Base-by-base conservation (phyloP, 2,113 vertebrate genomes). In the Melanerpes aurifrons region DNA sequence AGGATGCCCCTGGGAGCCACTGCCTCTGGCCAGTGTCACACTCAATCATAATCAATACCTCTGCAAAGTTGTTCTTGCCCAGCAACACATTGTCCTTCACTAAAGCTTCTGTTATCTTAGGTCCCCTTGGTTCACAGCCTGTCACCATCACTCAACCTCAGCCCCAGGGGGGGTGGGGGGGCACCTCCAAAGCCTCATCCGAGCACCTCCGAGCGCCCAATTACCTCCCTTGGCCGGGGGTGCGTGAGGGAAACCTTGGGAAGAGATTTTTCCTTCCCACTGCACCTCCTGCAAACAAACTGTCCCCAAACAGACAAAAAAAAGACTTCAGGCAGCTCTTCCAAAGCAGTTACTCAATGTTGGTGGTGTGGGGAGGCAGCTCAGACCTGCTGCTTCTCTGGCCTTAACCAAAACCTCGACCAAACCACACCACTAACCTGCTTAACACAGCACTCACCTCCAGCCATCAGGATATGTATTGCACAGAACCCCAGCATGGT, bases 51-150 rank as follows among this genome's bases (percentile, higher is more conserved):
- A 40, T 77, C 86, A 75, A 53, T 10, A 22, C 6, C 1, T 2
- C 62, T 15, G 66, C 83, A 71, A 84, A 77, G 83, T 2, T 84
- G 62, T 31, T 83, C 83, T 57, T 76, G 29, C 26, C 19, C 59
- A 1, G 67, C 1, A 0, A 24, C 0, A 0, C 35, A 7, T 1
- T 24, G 5, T 77, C 66, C 77, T 29, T 40, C 63, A 19, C 9
- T 2, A 91, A 57, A 74, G 76, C 58, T 53, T 28, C 86, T 72
- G 73, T 72, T 54, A 2, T 5, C 62, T 73, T 45, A 37, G 62
- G 43, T 43, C 29, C 73, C 77, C 45, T 45, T 3, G 21, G 28
- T 43, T 31, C 73, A 22, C 77, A 61, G 32, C 58, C 61, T 5
- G 1, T 21, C 43, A 35, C 21, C 81, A 75, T 4, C 20, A 2